Conservation (phyloP, 2,888 invertebrate genomes). For the Thalpophila matura region DNA sequence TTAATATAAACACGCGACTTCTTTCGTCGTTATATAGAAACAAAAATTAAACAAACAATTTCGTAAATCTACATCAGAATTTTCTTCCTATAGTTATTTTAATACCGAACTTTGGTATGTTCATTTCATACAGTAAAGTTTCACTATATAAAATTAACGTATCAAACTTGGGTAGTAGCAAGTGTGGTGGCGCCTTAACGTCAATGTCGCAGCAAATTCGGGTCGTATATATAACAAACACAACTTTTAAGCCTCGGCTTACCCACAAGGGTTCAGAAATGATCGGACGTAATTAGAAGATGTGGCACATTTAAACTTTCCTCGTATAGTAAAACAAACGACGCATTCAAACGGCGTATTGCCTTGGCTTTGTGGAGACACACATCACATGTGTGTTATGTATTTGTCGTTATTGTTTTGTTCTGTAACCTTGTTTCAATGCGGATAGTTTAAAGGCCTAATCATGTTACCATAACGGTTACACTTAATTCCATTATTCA, state of each 20-base stretch:
- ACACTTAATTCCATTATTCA: too few species aligned
- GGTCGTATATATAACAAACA: slow-evolving; percentile 52
- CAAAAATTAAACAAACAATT: slow-evolving; percentile 8
- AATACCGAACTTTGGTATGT: slow-evolving; percentile 29
- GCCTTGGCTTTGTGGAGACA: slow-evolving; percentile 34
- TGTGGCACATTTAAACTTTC: slow-evolving; percentile 61
- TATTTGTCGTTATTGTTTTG: slow-evolving; percentile 23
- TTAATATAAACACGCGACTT: background rate
- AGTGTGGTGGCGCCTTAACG: slow-evolving; percentile 49
- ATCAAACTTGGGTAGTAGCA: slow-evolving; percentile 36
- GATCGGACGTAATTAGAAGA: slow-evolving; percentile 64
- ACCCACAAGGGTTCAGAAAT: slow-evolving; percentile 59
- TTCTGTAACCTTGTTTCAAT: background rate
- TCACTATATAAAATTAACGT: slow-evolving; percentile 39
- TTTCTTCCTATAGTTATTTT: slow-evolving; percentile 16
- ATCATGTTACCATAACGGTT: background rate
- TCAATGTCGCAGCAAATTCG: slow-evolving; percentile 51
- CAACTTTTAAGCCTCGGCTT: slow-evolving; percentile 55
- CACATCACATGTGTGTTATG: background rate
- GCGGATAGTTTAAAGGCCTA: background rate
- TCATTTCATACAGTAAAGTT: slow-evolving; percentile 41
- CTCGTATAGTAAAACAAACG: slow-evolving; percentile 62
- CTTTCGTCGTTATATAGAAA: background rate
- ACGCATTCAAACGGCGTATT: slow-evolving; percentile 44
- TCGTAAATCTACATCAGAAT: slow-evolving; percentile 11